These are phyloP conservation scores for Athalia rosae DNA, from an alignment of 2,888 invertebrate species.

Conservation along the genomic window DNA sequence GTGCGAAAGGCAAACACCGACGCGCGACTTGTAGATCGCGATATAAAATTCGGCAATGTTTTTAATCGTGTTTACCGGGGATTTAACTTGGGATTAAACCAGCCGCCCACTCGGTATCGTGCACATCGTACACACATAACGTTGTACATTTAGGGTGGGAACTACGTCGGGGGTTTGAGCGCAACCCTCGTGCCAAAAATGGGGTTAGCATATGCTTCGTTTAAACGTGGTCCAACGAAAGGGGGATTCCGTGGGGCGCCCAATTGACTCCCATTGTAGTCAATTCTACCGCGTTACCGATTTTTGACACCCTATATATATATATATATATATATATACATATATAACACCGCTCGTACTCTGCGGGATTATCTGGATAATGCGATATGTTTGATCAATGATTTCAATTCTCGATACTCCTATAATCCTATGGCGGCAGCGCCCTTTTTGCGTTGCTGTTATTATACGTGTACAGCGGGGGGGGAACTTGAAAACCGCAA, in stretches of 20 bases:
- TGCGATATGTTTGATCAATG: slow-evolving; percentile 37
- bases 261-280: slow-evolving; percentile 47
- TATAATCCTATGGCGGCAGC: not conserved
- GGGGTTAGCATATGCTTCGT: slow-evolving; percentile 49
- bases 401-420: slow-evolving; percentile 34
- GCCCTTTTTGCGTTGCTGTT: slow-evolving; percentile 14
- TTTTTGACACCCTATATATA: slow-evolving; percentile 39
- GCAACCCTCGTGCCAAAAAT: slow-evolving; percentile 32
- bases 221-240: slow-evolving; percentile 42
- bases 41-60: slow-evolving; percentile 52
- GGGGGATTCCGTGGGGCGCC: slow-evolving; percentile 31
- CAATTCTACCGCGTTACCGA: slow-evolving; percentile 36
- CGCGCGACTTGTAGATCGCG: slow-evolving; percentile 44
- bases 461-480: not conserved
- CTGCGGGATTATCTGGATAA: not conserved
- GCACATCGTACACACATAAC: slow-evolving; percentile 7
- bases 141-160: slow-evolving; percentile 48
- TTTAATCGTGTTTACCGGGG: slow-evolving; percentile 69
- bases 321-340: too few species aligned
- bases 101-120: slow-evolving; percentile 62
- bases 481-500: slow-evolving; percentile 26
- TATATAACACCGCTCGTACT: too few species aligned
- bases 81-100: slow-evolving; percentile 69
- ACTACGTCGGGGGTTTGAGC: slow-evolving; percentile 44
- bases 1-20: slow-evolving; percentile 66